Percentiles rank a stretch among this genome's conserved stretches.
Conservation (phyloP, 2,113 vertebrate species). For the Paratilapia polleni region DNA sequence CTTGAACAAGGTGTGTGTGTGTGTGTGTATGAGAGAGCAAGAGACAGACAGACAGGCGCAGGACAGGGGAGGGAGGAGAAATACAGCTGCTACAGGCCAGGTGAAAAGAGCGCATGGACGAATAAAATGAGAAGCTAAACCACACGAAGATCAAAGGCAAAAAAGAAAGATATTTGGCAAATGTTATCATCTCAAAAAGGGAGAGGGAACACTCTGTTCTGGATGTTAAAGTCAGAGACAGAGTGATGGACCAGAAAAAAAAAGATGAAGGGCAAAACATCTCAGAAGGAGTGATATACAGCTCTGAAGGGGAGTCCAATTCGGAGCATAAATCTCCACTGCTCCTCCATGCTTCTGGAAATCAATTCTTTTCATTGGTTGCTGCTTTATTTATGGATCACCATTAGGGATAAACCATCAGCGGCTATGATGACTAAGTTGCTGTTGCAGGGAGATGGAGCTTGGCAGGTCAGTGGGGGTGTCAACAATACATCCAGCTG, state of each 20-base stretch:
- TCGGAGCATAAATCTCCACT: constrained; percentile 70
- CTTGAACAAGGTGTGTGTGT: neutral
- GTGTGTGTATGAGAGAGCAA: neutral
- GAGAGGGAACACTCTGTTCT: constrained; percentile 34
- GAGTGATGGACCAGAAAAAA: constrained; percentile 19
- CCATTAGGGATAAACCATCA: constrained; percentile 66
- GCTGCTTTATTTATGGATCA: constrained; percentile 75
- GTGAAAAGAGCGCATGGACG: constrained; percentile 35
- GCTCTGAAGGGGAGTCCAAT: constrained; percentile 46
- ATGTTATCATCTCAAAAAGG: constrained; percentile 25
- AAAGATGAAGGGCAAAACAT: constrained; percentile 50
- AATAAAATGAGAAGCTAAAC: constrained; percentile 33
- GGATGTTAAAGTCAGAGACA: constrained; percentile 7
- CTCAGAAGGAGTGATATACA: constrained; percentile 67
- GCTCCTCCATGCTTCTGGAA: constrained; percentile 62
- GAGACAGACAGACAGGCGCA: neutral
- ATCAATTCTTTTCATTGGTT: constrained; percentile 73
- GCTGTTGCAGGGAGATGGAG: constrained; percentile 26
- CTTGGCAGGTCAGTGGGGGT: neutral
- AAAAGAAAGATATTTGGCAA: constrained; percentile 23
- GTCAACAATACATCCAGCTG: constrained; percentile 37
- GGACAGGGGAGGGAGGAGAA: constrained; percentile 13
- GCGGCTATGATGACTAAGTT: constrained; percentile 58
- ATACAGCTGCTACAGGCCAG: constrained; percentile 27
- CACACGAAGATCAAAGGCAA: constrained; percentile 30